Evolutionary conservation across 2,888 invertebrate genomes (phyloP), one percentile per base, ranked within the genome.

Genomic region (Calliphora vomitoria): DNA sequence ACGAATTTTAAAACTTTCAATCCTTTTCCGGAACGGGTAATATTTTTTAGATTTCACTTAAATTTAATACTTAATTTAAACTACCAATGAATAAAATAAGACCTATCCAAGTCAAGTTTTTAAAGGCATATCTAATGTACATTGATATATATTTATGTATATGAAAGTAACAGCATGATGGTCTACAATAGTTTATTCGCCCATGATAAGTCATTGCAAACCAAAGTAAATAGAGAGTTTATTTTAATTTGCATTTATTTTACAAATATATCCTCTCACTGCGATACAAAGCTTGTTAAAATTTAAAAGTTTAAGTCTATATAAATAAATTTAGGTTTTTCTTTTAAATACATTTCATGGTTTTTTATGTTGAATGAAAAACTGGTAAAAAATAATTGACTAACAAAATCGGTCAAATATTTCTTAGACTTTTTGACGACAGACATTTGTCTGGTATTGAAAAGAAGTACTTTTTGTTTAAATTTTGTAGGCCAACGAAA

Each of bases 401-500:
- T 64, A 62, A 62, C 38, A 62, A 35, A 81, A 64, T 55, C 53
- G 72, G 25, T 64, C 44, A 81, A 53, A 72, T 81, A 72, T 72
- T 72, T 81, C 55, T 81, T 53, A 64, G 81, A 81, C 72, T 44
- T 53, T 71, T 62, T 50, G 72, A 64, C 72, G 81, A 18, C 72
- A 81, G 64, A 72, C 18, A 55, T 31, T 81, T 64, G 25, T 55
- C 10, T 47, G 31, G 25, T n/a, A 8, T 15, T 47, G 38, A 4
- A 38, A 4, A 58, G 58, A 68, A 41, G 44, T 38, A 8, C 35
- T 20, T 15, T 55, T 47, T 69, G 6, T 11, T 60, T 35, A 41
- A 3, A 3, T 5, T 69, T 47, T 76, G 18, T 35, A 35, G 69
- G 20, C 41, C 35, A 47, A 10, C 18, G 5, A 74, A 31, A 60